Base-by-base conservation (phyloP, 2,888 invertebrate species). In the Acleris literana region DNA sequence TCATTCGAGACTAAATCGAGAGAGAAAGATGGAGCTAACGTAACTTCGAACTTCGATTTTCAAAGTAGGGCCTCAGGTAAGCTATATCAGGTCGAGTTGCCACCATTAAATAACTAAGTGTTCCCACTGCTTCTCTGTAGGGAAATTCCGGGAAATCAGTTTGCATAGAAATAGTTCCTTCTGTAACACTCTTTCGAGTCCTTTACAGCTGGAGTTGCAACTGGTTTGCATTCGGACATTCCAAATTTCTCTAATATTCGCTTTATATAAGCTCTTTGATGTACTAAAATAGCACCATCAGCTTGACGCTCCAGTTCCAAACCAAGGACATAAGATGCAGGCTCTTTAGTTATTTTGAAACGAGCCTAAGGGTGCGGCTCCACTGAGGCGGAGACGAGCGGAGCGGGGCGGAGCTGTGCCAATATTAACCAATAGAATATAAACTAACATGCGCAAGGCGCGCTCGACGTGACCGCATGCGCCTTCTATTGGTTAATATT, bases 111-210 rank as follows among this genome's bases (percentile, higher is more conserved):
- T 69, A 69, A 20, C 62, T 18, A 2, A 69, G 20, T 44, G 69
- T 54, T 22, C 69, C 68, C n/a, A 69, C 69, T 5, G 53, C 64
- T 64, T 69, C 39, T 65, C 68, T 57, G 25, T 69, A 67, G 22
- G 64, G 69, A 44, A 64, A 58, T 13, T 1, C 22, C 22, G 3
- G 22, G 22, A 22, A 22, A 22, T 22, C 2, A 3, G 2, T 22
- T 22, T 22, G 2, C 4, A 4, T 16, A 17, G 16, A 18, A 39
- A 16, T 2, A 20, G 22, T 29, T 43, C 17, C 17, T 13, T 55
- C 55, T 49, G 33, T 55, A 0, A 25, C 18, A 49, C 20, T 22
- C 46, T 39, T 13, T 22, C 18, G 53, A 48, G 43, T 64, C 64
- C 57, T 64, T 68, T 1, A 56, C 33, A 5, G 52, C 63, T 6